Evolutionary conservation across 2,888 invertebrate species (phyloP).

Genomic region (Anoplius nigerrimus): DNA sequence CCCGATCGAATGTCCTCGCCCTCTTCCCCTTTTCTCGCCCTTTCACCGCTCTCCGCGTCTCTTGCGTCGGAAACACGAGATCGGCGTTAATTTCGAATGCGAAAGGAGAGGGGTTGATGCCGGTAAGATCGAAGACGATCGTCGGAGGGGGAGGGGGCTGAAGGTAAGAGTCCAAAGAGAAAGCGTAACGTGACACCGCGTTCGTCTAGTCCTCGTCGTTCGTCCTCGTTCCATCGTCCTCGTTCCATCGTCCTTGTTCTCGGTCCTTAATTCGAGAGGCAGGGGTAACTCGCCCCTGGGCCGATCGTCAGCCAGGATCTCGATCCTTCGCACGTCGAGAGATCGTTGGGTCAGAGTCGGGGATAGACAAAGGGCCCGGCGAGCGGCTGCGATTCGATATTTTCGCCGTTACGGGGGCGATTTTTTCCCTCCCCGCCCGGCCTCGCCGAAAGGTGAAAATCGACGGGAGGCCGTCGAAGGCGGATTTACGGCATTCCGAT

Average conservation of each 20-base stretch:
- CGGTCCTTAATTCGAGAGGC: conserved; percentile 35
- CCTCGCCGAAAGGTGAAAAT: conserved; percentile 25
- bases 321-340: conserved; percentile 41
- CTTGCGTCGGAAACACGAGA: conserved; percentile 14
- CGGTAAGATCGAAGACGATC: background rate
- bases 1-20: conserved; percentile 39
- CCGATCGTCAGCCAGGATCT: background rate
- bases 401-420: conserved; percentile 39
- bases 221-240: conserved; percentile 7
- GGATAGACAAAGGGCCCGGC: conserved; percentile 9
- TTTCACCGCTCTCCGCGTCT: conserved; percentile 34
- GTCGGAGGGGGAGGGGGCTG: background rate
- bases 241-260: conserved; percentile 27
- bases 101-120: conserved; percentile 19
- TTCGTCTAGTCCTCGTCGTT: conserved; percentile 16
- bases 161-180: background rate
- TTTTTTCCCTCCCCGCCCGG: conserved; percentile 22
- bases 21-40: conserved; percentile 26
- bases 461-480: conserved; percentile 43
- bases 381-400: conserved; percentile 57
- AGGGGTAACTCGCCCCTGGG: background rate
- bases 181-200: conserved; percentile 36
- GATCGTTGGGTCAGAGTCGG: conserved; percentile 9
- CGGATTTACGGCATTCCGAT: conserved; percentile 65
- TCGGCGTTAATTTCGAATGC: conserved; percentile 40